Conservation (phyloP, 2,797 vertebrate species). For the Potorous gilbertii region DNA sequence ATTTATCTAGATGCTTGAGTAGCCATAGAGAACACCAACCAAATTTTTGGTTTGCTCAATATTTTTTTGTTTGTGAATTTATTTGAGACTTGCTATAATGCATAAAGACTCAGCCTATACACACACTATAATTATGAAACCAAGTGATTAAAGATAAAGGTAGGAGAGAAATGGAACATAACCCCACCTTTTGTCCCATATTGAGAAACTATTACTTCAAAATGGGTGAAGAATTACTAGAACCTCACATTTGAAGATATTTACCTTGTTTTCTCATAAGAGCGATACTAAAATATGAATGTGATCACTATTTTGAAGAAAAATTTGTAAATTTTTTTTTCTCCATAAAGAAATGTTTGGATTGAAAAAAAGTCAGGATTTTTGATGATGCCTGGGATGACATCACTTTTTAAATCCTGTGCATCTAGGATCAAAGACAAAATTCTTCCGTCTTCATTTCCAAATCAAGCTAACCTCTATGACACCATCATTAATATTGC, state of each 20-base stretch:
- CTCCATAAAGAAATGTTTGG: not conserved
- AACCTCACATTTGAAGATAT: not conserved
- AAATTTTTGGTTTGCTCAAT: not conserved
- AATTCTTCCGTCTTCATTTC: not conserved
- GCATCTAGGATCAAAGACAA: not conserved
- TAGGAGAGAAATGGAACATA: not conserved
- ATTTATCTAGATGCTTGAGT: not conserved
- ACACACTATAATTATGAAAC: not conserved
- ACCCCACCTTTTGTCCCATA: not conserved
- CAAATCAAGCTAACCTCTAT: not conserved
- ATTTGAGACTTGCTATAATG: not conserved
- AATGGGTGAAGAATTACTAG: not conserved
- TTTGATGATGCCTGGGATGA: not conserved
- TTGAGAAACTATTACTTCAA: not conserved
- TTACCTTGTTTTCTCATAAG: not conserved
- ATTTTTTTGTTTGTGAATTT: not conserved
- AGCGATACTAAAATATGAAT: not conserved
- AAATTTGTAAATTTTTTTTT: not conserved
- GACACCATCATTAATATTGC: not conserved
- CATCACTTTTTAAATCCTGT: not conserved
- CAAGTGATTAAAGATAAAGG: not conserved
- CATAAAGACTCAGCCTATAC: not conserved
- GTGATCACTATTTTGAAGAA: not conserved
- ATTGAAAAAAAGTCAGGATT: not conserved
- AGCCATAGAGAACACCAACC: not conserved